These are phyloP conservation scores for Urocyon cinereoargenteus DNA, from an alignment of 2,797 vertebrate genomes.

Conservation along the genomic window DNA sequence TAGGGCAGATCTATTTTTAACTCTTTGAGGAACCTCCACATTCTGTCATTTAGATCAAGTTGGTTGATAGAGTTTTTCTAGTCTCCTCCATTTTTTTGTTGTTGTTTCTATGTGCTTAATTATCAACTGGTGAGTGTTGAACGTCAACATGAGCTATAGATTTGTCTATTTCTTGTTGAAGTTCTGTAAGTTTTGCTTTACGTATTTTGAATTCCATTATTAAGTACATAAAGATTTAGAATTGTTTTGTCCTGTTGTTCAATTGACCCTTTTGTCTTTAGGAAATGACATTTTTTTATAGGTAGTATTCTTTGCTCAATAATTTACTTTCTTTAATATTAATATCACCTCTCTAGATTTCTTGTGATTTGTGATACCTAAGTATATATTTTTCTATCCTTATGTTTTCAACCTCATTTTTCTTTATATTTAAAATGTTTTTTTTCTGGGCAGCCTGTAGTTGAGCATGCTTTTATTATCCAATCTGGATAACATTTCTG, in stretches of 20 bases:
- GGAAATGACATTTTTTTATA: background rate
- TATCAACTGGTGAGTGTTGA: background rate
- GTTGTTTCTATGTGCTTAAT: background rate
- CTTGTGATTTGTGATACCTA: background rate
- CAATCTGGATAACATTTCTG: background rate
- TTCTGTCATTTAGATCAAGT: background rate
- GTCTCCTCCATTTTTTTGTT: background rate
- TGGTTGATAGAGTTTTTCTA: background rate
- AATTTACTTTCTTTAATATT: background rate
- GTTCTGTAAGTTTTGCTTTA: background rate
- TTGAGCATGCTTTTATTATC: background rate
- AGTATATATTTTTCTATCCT: background rate
- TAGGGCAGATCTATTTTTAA: no score
- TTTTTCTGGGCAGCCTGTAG: background rate
- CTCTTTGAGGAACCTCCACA: no score
- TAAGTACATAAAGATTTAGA: background rate
- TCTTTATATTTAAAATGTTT: background rate
- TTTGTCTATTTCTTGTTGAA: background rate
- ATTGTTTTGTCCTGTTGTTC: background rate
- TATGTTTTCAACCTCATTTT: background rate
- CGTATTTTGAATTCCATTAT: background rate
- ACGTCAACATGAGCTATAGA: background rate
- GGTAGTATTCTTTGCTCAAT: background rate
- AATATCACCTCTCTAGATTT: background rate
- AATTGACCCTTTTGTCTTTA: background rate